Evolutionary conservation across 2,113 vertebrate species (phyloP).

Genomic region (Xiphophorus hellerii): DNA sequence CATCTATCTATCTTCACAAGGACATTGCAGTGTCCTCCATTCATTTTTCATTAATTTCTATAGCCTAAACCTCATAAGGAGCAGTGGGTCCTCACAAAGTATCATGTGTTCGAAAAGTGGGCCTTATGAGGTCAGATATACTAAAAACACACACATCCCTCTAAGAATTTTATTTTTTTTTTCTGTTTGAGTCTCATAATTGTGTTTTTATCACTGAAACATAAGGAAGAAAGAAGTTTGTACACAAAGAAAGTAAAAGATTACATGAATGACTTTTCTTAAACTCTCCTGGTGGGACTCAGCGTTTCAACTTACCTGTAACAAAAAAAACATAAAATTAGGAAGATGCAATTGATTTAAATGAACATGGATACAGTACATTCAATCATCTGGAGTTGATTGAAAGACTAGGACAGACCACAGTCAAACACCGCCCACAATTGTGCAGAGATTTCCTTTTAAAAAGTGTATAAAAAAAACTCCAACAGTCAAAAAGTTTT

Average conservation of each 20-base stretch:
- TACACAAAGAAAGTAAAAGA: background rate
- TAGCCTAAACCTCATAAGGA: too few relatives aligned
- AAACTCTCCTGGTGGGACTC: constrained; percentile 4
- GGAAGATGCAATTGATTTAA: background rate
- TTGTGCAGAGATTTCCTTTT: background rate
- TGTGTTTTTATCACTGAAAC: background rate
- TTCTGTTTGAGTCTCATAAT: background rate
- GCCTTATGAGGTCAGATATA: too few relatives aligned
- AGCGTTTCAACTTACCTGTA: constrained; percentile 42
- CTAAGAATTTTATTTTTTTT: background rate
- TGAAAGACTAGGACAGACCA: background rate
- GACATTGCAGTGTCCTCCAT: too few relatives aligned
- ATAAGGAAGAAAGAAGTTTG: background rate
- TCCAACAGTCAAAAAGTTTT: background rate
- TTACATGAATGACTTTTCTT: background rate
- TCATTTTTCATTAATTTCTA: too few relatives aligned
- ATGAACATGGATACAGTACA: background rate
- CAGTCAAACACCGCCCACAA: background rate
- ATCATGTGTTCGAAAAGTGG: too few relatives aligned
- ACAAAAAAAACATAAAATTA: constrained; percentile 2
- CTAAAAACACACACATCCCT: too few relatives aligned
- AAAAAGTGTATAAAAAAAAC: background rate
- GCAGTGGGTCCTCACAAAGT: too few relatives aligned
- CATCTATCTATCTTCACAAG: too few relatives aligned
- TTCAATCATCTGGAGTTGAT: background rate